A percentile compares a stretch with the other conserved stretches of the same genome.
phyloP scores from a whole-genome alignment of 2,888 invertebrate genomes.

The Netelia virgata region DNA sequence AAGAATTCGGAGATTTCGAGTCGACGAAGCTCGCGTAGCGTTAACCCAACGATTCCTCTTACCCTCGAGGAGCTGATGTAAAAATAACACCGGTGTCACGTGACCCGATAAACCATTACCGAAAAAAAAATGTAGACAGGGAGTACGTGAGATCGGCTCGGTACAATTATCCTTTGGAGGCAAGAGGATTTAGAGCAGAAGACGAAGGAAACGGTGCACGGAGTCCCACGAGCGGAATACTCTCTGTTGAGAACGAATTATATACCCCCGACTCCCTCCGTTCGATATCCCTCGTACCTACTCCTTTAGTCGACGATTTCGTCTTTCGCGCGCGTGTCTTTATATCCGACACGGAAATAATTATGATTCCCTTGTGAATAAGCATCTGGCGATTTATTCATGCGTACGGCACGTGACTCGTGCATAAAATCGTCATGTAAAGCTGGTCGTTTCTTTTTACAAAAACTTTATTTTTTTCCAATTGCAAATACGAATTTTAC shows the following conservation, averaged over 20 bases:
- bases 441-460: no score
- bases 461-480: no score
- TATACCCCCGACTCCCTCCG: neutral
- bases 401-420: neutral
- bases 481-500: no score
- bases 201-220: conserved; percentile 12
- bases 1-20: neutral
- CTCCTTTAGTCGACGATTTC: neutral
- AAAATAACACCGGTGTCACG: neutral
- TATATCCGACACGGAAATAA: conserved; percentile 31
- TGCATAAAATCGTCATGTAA: neutral
- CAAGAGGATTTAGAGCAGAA: conserved; percentile 31
- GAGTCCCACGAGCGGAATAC: neutral
- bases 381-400: conserved; percentile 40
- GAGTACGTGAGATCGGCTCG: neutral
- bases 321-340: conserved; percentile 1
- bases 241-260: neutral
- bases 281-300: conserved; percentile 1
- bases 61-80: neutral
- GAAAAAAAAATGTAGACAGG: neutral
- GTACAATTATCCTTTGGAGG: conserved; percentile 24
- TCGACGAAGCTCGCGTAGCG: no score
- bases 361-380: conserved; percentile 44
- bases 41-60: neutral
- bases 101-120: neutral